These are phyloP conservation scores for Digitonthophagus gazella DNA, from an alignment of 2,888 invertebrate species.

Conservation along the genomic window DNA sequence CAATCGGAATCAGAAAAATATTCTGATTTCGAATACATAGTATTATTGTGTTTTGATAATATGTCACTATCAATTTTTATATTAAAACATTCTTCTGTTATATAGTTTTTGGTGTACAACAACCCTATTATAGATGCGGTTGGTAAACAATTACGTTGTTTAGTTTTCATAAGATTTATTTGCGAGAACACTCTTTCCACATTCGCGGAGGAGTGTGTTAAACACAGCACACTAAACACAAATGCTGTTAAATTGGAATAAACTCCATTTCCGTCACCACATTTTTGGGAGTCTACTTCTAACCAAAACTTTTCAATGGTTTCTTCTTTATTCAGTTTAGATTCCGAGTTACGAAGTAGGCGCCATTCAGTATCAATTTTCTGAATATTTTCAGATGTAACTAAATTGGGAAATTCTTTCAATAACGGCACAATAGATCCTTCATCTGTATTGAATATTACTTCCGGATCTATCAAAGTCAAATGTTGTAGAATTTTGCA, in stretches of 20 bases:
- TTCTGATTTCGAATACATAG: constrained; percentile 8
- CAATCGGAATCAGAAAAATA: constrained; percentile 10
- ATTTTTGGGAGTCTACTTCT: constrained; percentile 1
- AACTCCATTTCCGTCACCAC: constrained; percentile 6
- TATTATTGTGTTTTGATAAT: constrained; percentile 10
- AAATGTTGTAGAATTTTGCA: not conserved
- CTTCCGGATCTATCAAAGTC: constrained; percentile 8
- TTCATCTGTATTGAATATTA: constrained; percentile 4
- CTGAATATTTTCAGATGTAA: not conserved
- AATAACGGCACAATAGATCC: constrained; percentile 9
- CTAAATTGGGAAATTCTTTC: not conserved
- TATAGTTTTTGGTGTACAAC: not conserved
- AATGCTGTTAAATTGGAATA: constrained; percentile 6
- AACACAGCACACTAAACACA: constrained; percentile 1
- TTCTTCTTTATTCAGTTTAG: constrained; percentile 1
- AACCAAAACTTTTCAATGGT: not conserved
- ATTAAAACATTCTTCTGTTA: constrained; percentile 10
- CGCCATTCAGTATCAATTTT: constrained; percentile 6
- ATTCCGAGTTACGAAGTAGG: constrained; percentile 6
- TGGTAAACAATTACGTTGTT: constrained; percentile 1
- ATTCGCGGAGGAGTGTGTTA: constrained; percentile 5
- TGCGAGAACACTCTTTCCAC: constrained; percentile 6
- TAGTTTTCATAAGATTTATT: constrained; percentile 4
- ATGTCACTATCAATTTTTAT: constrained; percentile 2
- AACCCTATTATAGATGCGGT: constrained; percentile 1